Conservation (phyloP, 1,140 invertebrate species). For the Drosophila miranda region DNA sequence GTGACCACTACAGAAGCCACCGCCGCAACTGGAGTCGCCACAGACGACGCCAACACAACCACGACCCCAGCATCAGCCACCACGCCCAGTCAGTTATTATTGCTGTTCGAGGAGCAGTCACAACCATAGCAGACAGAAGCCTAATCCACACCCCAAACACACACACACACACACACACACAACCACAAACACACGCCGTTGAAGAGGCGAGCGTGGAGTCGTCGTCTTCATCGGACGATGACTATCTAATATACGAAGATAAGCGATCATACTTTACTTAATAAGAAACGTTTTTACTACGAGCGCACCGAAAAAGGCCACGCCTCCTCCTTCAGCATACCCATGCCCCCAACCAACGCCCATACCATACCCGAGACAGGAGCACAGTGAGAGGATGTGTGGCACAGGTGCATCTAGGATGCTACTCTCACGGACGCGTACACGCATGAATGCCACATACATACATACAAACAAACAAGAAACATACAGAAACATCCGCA, state of each 20-base stretch:
- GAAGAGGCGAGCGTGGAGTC: constrained; percentile 43
- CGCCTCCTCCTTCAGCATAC: constrained; percentile 36
- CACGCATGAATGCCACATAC: constrained; percentile 13
- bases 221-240: constrained; percentile 43
- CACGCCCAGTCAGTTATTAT: constrained; percentile 57
- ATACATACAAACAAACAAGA: constrained; percentile 44
- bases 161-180: constrained; percentile 11
- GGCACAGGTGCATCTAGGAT: constrained; percentile 5
- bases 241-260: constrained; percentile 72
- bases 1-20: constrained; percentile 35
- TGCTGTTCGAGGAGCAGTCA: constrained; percentile 58
- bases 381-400: constrained; percentile 12
- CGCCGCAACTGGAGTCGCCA: constrained; percentile 19
- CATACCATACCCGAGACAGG: constrained; percentile 15
- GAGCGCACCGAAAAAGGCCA: constrained; percentile 43
- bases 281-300: constrained; percentile 75
- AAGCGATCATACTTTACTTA: constrained; percentile 78
- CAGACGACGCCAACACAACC: constrained; percentile 19
- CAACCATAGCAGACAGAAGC: constrained; percentile 13
- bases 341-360: constrained; percentile 13
- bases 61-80: constrained; percentile 21
- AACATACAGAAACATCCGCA: constrained; percentile 70
- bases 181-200: constrained; percentile 10
- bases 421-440: neutral
- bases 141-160: constrained; percentile 16